A percentile compares a stretch with the other conserved stretches of the same genome.
phyloP scores from a whole-genome alignment of 1,140 invertebrate species.

The Magallana gigas region DNA sequence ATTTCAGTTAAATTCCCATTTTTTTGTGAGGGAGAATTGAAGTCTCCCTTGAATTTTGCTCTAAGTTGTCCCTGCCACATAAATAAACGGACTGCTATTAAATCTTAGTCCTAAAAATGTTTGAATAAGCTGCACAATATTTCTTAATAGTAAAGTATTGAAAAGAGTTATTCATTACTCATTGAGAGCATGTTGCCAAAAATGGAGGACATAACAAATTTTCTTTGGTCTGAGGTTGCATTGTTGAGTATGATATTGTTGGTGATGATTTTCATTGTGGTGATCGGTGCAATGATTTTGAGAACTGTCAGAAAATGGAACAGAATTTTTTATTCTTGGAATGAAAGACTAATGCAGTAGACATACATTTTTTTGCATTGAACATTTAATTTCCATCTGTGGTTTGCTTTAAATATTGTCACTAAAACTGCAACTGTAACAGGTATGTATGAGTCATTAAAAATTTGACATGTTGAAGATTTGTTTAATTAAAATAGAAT shows the following conservation, averaged over 20 bases:
- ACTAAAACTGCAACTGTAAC: not conserved
- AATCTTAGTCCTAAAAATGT: constrained; percentile 7
- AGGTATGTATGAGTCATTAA: constrained; percentile 28
- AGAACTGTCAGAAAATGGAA: constrained; percentile 31
- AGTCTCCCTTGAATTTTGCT: not conserved
- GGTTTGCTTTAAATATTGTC: constrained; percentile 14
- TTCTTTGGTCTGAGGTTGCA: constrained; percentile 23
- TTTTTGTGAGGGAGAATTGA: not conserved
- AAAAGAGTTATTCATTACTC: not conserved
- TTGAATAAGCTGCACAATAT: not conserved
- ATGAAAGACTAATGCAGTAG: constrained; percentile 21
- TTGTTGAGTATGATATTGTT: constrained; percentile 28
- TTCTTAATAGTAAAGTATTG: constrained; percentile 18
- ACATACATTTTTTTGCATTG: constrained; percentile 19
- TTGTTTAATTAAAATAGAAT: constrained; percentile 24
- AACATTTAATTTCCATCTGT: constrained; percentile 8
- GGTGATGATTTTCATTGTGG: constrained; percentile 6
- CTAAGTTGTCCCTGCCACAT: not conserved
- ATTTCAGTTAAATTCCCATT: not conserved
- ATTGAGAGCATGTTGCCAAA: constrained; percentile 29
- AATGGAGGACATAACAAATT: constrained; percentile 17
- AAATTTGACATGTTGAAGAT: constrained; percentile 8
- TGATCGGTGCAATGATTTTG: constrained; percentile 31
- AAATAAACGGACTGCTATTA: constrained; percentile 16
- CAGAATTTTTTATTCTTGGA: constrained; percentile 32